Evolutionary conservation across 1,140 invertebrate genomes (phyloP).

Genomic region (Drosophila elegans): DNA sequence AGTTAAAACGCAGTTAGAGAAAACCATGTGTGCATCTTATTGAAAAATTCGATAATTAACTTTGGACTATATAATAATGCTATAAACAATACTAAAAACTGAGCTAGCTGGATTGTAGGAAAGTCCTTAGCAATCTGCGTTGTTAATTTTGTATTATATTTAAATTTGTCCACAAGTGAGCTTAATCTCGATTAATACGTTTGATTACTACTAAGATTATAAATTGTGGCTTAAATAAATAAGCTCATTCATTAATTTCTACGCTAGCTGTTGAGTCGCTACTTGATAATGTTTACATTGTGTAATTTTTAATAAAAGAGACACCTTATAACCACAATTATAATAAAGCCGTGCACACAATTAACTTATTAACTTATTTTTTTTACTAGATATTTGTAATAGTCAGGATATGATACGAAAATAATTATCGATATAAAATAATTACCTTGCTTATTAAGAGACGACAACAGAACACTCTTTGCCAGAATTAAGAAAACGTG

Average conservation of each 20-base stretch:
- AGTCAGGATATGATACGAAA: too few species aligned
- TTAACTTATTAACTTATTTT: too few species aligned
- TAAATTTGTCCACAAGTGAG: too few species aligned
- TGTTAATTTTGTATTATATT: too few species aligned
- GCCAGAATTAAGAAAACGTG: conserved; percentile 18
- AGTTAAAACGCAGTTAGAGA: not conserved
- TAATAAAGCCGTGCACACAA: too few species aligned
- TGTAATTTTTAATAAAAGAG: not conserved
- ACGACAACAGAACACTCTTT: not conserved
- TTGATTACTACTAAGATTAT: conserved; percentile 12
- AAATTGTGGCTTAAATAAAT: conserved; percentile 2
- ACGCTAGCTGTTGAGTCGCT: not conserved
- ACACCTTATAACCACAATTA: too few species aligned
- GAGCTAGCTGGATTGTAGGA: not conserved
- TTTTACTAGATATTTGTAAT: too few species aligned
- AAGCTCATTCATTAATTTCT: not conserved
- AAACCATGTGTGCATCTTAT: not conserved
- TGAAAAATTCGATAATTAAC: not conserved
- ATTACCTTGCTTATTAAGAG: too few species aligned
- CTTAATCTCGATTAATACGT: not conserved
- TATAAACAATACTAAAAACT: not conserved
- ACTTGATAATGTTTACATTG: not conserved
- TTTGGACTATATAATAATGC: not conserved
- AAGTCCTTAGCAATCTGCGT: too few species aligned
- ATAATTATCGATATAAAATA: too few species aligned